Conservation (phyloP, 2,113 vertebrate species). For the Nesogale talazaci region DNA sequence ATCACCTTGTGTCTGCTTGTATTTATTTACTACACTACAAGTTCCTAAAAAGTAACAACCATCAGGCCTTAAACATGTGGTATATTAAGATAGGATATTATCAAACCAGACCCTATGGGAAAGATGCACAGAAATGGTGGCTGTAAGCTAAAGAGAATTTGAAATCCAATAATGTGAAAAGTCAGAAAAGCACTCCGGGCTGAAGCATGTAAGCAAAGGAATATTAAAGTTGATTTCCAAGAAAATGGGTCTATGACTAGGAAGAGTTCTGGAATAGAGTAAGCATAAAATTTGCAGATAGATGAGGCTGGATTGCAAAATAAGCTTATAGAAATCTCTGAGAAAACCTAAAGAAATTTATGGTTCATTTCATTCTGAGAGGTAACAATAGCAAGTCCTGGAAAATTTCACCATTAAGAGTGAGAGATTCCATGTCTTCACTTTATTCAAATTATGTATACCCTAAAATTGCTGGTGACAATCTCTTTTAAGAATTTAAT, state of each 20-base stretch:
- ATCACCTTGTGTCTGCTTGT: background rate
- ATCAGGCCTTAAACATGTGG: background rate
- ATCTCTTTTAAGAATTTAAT: background rate
- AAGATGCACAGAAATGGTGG: background rate
- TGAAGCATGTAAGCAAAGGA: background rate
- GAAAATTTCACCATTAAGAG: background rate
- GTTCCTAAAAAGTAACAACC: slow-evolving; percentile 19
- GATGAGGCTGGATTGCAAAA: background rate
- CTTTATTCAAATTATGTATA: background rate
- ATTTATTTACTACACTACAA: background rate
- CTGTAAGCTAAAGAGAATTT: background rate
- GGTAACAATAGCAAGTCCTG: no score
- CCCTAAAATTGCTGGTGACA: background rate
- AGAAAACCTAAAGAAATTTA: background rate
- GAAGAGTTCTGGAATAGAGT: background rate
- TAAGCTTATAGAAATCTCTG: background rate
- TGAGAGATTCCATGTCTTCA: background rate
- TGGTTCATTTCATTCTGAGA: background rate
- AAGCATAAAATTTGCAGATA: background rate
- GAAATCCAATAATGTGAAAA: slow-evolving; percentile 35
- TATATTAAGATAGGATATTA: background rate
- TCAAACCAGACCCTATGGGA: background rate
- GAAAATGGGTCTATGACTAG: background rate
- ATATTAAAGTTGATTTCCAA: background rate
- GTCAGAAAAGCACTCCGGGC: background rate